Evolutionary conservation across 2,113 vertebrate species (phyloP).

Genomic region (Crotalus horridus): DNA sequence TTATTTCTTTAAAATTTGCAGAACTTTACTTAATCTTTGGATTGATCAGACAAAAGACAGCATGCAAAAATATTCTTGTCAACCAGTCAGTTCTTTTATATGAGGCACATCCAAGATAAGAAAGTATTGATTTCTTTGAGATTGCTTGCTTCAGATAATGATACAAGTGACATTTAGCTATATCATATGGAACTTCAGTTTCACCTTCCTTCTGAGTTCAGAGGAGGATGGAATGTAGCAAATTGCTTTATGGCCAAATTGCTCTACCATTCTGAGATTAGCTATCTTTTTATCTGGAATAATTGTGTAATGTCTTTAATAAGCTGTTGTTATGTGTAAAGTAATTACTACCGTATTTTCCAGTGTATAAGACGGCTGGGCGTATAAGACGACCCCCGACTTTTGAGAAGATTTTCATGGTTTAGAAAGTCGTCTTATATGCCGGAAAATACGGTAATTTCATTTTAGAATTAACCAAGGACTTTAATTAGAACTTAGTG

Average conservation of each 20-base stretch:
- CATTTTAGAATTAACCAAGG: background rate
- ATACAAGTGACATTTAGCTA: background rate
- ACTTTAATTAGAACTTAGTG: background rate
- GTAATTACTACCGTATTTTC: background rate
- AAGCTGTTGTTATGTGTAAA: background rate
- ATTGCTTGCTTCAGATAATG: background rate
- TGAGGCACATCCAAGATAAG: background rate
- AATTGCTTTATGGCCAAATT: background rate
- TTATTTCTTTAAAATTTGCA: background rate
- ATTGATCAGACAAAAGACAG: background rate
- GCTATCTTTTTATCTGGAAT: background rate
- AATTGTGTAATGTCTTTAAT: background rate
- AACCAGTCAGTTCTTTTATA: background rate
- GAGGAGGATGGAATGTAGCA: background rate
- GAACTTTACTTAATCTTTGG: background rate
- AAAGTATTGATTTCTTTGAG: background rate
- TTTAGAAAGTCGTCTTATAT: too few relatives aligned
- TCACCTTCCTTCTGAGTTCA: background rate
- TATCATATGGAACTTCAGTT: background rate
- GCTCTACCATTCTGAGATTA: background rate
- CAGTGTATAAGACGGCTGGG: too few relatives aligned
- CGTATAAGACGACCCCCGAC: too few relatives aligned
- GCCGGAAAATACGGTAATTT: background rate
- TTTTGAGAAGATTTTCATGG: too few relatives aligned
- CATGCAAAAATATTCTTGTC: background rate